Percentiles rank a stretch among this genome's conserved stretches.
Evolutionary conservation across 2,113 vertebrate species (phyloP).

Genomic region (Phalacrocorax aristotelis): DNA sequence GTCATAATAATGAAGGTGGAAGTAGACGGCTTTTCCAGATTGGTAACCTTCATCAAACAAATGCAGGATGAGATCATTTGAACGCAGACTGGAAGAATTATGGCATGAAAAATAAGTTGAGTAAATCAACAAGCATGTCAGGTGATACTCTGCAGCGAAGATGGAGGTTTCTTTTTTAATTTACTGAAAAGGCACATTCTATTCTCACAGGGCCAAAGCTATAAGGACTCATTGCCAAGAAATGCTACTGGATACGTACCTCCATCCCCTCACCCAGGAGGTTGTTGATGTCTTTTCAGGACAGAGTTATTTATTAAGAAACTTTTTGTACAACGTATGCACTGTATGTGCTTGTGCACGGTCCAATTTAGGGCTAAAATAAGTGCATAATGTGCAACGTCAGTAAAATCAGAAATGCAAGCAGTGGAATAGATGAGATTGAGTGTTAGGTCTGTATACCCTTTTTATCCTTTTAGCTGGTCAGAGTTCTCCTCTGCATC

Average conservation of each 20-base stretch:
- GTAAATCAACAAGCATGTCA: constrained; percentile 9
- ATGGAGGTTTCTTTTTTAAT: constrained; percentile 46
- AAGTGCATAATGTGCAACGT: neutral
- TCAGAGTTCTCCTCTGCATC: neutral
- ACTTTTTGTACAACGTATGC: neutral
- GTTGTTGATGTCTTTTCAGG: neutral
- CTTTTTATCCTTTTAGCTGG: neutral
- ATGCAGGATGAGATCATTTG: constrained; percentile 4
- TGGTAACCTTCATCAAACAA: constrained; percentile 49
- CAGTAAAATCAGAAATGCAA: neutral
- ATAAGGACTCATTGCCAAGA: neutral
- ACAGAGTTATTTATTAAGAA: neutral
- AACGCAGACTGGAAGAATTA: constrained; percentile 20
- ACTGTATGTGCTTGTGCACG: neutral
- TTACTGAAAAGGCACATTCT: neutral
- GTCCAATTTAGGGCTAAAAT: neutral
- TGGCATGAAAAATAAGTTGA: constrained; percentile 25
- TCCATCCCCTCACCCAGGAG: neutral
- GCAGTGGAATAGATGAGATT: neutral
- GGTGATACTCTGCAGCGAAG: neutral
- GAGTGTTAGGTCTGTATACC: neutral
- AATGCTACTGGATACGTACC: neutral
- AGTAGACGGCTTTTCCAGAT: constrained; percentile 7
- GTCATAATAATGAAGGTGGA: constrained; percentile 18
- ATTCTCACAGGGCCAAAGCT: neutral